Evolutionary conservation across 2,888 invertebrate species (phyloP).

Genomic region (Apamea anceps): DNA sequence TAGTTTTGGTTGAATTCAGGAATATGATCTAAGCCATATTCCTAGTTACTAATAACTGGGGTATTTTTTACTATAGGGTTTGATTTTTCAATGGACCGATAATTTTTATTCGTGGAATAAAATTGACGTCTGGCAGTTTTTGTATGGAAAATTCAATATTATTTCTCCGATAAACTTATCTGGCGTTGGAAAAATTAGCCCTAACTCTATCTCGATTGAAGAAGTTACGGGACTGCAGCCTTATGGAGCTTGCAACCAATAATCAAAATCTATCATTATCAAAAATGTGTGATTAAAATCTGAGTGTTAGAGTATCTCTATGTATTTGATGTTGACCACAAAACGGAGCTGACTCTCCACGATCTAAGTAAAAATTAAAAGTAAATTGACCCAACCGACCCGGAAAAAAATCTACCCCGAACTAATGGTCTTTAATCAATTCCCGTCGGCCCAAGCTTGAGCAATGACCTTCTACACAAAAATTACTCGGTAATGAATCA

Average conservation of each 20-base stretch:
- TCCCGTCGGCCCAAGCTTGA: constrained; percentile 14
- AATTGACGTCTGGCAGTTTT: too few species aligned
- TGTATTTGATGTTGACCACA: neutral
- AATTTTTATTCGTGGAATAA: too few species aligned
- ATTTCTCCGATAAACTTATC: too few species aligned
- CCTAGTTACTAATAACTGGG: neutral
- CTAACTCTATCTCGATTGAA: neutral
- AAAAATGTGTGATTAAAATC: neutral
- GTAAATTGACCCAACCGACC: neutral
- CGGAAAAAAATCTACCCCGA: constrained; percentile 2
- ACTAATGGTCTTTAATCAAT: constrained; percentile 23
- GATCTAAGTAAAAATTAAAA: neutral
- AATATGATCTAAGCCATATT: neutral
- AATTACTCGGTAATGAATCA: constrained; percentile 51
- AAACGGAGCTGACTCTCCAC: neutral
- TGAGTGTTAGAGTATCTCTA: neutral
- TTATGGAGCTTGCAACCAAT: neutral
- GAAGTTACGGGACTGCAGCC: neutral
- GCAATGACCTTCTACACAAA: constrained; percentile 42
- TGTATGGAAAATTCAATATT: too few species aligned
- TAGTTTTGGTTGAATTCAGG: neutral
- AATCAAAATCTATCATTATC: neutral
- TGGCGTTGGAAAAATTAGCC: too few species aligned
- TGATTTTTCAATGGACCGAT: too few species aligned
- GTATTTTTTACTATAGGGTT: neutral